Evolutionary conservation across 2,113 vertebrate genomes (phyloP), one percentile per base, ranked within the genome.

Genomic region (Hippocampus guttulatus): DNA sequence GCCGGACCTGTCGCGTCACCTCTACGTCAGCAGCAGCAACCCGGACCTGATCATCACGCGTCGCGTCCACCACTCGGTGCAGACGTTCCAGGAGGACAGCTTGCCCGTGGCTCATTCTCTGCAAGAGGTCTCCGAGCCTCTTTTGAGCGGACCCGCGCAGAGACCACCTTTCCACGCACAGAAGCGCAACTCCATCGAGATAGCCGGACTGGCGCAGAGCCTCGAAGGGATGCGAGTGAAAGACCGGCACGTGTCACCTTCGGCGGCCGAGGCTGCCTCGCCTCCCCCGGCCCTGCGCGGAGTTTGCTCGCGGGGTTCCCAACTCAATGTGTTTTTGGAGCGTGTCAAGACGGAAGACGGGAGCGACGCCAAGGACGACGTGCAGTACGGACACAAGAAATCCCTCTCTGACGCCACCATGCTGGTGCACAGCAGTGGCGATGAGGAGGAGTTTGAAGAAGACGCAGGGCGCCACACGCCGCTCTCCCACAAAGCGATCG

Each of bases 71-170:
- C 97, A 99, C 88, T 97, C 97, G 0, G 97, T 99, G 15, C 97
- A 99, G 90, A 98, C 95, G 0, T 99, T 99, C 89, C 97, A 99
- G 80, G 97, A 99, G 79, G 97, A 96, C 91, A 99, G 97, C 74
- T 82, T 98, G 77, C 97, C 97, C 0, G 96, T 99, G 47, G 97
- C 97, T 0, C 97, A 99, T 84, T 99, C 97, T 2, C 90, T 99
- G 55, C 97, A 99, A 84, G 97, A 99, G 79, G 96, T 99, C 69
- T 98, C 96, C 0, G 97, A 97, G 80, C 96, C 96, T 0, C 91
- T 99, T 0, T 93, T 90, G 0, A 88, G 93, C 0, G 93, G 94
- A 12, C 93, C 89, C 0, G 88, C 91, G 1, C 95, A 93, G 69
- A 77, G 84, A 60, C 84, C 69, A 90, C 89, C 2, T 73, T 92